Conservation (phyloP, 2,888 invertebrate species). For the Deilephila porcellus region DNA sequence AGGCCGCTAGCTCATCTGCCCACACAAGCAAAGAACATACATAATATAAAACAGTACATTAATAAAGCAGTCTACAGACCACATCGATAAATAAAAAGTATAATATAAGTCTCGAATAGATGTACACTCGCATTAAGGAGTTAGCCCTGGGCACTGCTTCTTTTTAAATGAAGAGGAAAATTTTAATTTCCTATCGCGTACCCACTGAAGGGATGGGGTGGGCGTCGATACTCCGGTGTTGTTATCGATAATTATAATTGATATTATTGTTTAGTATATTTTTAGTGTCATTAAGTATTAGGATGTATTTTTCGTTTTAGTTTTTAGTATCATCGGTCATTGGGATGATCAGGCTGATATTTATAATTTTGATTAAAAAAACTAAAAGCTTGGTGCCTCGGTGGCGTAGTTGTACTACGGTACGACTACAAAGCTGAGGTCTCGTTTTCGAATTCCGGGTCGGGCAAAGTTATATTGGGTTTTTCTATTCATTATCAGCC, state of each 20-base stretch:
- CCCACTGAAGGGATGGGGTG: constrained; percentile 61
- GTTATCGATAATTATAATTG: constrained; percentile 41
- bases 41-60: constrained; percentile 34
- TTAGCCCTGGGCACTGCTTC: constrained; percentile 79
- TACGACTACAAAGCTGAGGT: no score
- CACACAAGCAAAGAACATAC: neutral
- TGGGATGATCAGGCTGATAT: no score
- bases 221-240: neutral
- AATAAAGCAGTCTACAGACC: constrained; percentile 14
- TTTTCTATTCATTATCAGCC: no score
- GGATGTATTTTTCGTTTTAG: no score
- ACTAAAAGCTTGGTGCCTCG: no score
- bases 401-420: no score
- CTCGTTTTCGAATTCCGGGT: no score
- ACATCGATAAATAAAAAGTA: constrained; percentile 33
- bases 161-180: constrained; percentile 85
- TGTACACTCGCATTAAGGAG: constrained; percentile 80
- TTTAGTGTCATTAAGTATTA: neutral
- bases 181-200: constrained; percentile 85
- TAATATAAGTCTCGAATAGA: constrained; percentile 59
- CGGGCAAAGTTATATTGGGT: no score
- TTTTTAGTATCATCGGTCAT: no score
- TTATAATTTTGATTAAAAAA: no score
- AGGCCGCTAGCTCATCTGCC: neutral
- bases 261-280: neutral